These are phyloP conservation scores for Eolophus roseicapilla DNA, from an alignment of 2,113 vertebrate species.

Conservation along the genomic window DNA sequence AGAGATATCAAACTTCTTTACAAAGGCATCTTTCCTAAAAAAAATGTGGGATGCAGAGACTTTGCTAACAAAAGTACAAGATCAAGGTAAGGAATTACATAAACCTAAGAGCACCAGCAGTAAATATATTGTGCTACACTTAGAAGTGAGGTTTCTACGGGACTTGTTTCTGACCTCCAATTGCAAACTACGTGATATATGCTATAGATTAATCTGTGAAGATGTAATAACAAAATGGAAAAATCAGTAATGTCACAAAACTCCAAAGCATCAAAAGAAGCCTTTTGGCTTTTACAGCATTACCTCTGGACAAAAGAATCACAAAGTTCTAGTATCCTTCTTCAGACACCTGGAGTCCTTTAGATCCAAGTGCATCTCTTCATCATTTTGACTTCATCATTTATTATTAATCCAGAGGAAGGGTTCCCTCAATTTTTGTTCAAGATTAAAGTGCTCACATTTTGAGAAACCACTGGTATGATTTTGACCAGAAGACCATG, in stretches of 20 bases:
- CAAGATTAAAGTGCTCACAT: background rate
- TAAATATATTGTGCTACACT: background rate
- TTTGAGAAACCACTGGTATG: background rate
- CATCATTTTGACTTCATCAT: background rate
- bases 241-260: background rate
- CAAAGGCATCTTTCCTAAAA: background rate
- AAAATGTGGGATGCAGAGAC: background rate
- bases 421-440: background rate
- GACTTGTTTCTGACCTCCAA: background rate
- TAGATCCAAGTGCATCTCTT: background rate
- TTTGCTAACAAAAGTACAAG: background rate
- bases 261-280: background rate
- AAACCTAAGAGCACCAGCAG: background rate
- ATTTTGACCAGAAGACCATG: background rate
- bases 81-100: background rate
- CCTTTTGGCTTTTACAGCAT: background rate
- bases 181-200: background rate
- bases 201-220: background rate
- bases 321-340: background rate
- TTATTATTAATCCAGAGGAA: background rate
- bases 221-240: background rate
- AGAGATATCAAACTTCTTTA: background rate
- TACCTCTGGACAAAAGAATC: background rate
- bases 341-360: background rate
- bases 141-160: background rate